Percentiles rank a stretch among this genome's conserved stretches.
Conservation (phyloP, 2,113 vertebrate species). For the Bombycilla garrulus region DNA sequence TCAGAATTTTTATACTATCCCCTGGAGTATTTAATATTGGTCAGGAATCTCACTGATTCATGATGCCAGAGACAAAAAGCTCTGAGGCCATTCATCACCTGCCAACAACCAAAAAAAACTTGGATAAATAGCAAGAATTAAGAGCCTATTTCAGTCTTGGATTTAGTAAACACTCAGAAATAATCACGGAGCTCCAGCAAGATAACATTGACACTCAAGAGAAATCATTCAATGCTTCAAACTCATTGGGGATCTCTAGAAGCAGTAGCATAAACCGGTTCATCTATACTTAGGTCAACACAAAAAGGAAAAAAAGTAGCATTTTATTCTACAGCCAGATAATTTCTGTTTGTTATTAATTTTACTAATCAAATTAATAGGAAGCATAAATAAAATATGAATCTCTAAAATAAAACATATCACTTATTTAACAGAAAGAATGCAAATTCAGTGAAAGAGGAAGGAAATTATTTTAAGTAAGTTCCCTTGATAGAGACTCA, state of each 20-base stretch:
- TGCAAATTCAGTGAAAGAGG: neutral
- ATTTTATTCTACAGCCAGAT: neutral
- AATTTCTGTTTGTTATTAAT: neutral
- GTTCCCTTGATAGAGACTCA: neutral
- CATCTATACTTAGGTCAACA: neutral
- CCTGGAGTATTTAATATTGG: neutral
- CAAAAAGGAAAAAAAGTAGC: neutral
- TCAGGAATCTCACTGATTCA: neutral
- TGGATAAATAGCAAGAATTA: neutral
- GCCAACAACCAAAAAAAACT: neutral
- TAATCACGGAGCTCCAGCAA: neutral
- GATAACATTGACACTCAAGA: neutral
- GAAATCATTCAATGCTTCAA: neutral
- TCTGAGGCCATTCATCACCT: neutral
- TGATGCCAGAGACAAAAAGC: neutral
- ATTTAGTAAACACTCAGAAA: conserved; percentile 6
- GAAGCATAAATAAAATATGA: neutral
- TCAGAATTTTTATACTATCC: neutral
- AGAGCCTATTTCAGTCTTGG: neutral
- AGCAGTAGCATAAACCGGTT: neutral
- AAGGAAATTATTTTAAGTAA: conserved; percentile 4
- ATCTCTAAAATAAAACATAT: neutral
- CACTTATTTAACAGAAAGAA: neutral
- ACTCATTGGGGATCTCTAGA: neutral
- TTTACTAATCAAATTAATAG: neutral